Conservation (phyloP, 2,888 invertebrate species). For the Automeris io region DNA sequence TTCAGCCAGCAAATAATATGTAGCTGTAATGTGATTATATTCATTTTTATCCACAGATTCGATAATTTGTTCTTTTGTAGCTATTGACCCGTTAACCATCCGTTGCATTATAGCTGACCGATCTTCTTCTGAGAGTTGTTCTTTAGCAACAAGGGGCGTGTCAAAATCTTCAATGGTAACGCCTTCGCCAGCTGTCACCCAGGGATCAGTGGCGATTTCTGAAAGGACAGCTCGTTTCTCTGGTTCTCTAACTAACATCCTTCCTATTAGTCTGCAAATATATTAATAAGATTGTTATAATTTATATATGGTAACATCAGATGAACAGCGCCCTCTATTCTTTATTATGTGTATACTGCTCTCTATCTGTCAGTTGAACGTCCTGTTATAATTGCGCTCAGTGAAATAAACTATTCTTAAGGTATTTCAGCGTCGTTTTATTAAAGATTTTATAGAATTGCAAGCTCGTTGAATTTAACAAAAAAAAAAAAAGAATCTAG, state of each 20-base stretch:
- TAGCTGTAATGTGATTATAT: slow-evolving; percentile 98
- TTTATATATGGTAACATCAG: too few species aligned
- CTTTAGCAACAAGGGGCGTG: slow-evolving; percentile 90
- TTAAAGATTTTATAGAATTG: too few species aligned
- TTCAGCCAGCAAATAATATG: slow-evolving; percentile 97
- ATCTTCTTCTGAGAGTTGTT: slow-evolving; percentile 94
- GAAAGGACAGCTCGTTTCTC: slow-evolving; percentile 91
- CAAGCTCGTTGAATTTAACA: too few species aligned
- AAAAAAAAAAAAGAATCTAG: too few species aligned
- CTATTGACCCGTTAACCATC: slow-evolving; percentile 97
- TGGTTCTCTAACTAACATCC: slow-evolving; percentile 96
- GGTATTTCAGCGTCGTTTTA: too few species aligned
- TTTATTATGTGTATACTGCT: too few species aligned
- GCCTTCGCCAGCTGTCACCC: slow-evolving; percentile 82
- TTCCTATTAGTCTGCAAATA: slow-evolving; percentile 84
- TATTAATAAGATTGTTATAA: neutral
- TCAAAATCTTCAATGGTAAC: slow-evolving; percentile 76
- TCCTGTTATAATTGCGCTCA: too few species aligned
- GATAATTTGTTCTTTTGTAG: slow-evolving; percentile 94
- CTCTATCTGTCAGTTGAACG: too few species aligned
- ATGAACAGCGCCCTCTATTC: too few species aligned
- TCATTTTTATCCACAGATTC: slow-evolving; percentile 96
- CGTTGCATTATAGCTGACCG: slow-evolving; percentile 94
- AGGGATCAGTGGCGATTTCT: slow-evolving; percentile 91
- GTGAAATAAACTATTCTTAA: too few species aligned